A percentile compares a stretch with the other conserved stretches of the same genome.
Conservation (phyloP, 1,140 invertebrate genomes). For the Drosophila sturtevanti region DNA sequence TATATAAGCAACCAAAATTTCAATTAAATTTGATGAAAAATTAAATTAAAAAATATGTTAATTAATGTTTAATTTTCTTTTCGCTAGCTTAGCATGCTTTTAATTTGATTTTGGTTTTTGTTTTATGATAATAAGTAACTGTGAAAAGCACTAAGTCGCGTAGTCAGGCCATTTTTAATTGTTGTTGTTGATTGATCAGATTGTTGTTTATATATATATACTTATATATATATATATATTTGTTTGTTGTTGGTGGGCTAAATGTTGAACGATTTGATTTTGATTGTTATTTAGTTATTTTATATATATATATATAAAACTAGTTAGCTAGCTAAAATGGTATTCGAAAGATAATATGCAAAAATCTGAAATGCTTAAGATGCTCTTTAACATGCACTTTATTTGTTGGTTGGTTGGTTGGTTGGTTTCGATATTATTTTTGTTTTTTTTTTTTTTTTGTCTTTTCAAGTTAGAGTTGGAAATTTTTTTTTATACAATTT, state of each 20-base stretch:
- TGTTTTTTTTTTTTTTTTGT: background rate
- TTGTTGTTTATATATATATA: background rate
- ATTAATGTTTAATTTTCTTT: slow-evolving; percentile 8
- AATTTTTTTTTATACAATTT: background rate
- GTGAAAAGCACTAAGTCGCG: slow-evolving; percentile 37
- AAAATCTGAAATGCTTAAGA: slow-evolving; percentile 57
- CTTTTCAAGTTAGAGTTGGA: background rate
- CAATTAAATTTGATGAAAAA: slow-evolving; percentile 22
- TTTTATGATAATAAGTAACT: slow-evolving; percentile 3
- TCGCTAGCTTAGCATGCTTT: slow-evolving; percentile 59
- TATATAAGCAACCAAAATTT: background rate
- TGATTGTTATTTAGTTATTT: slow-evolving; percentile 25
- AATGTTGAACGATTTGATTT: slow-evolving; percentile 43
- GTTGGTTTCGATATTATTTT: background rate
- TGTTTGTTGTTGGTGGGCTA: slow-evolving; percentile 34
- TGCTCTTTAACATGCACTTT: slow-evolving; percentile 28
- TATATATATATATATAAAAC: slow-evolving; percentile 33
- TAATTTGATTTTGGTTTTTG: slow-evolving; percentile 27
- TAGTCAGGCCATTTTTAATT: slow-evolving; percentile 33
- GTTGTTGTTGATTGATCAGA: background rate
- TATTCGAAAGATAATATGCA: slow-evolving; percentile 38
- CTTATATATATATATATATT: background rate
- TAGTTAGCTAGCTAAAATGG: slow-evolving; percentile 47
- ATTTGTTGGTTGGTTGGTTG: background rate
- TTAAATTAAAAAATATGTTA: slow-evolving; percentile 42